Base-by-base conservation (phyloP, 1,140 invertebrate genomes). In the Dendrolimus punctatus region DNA sequence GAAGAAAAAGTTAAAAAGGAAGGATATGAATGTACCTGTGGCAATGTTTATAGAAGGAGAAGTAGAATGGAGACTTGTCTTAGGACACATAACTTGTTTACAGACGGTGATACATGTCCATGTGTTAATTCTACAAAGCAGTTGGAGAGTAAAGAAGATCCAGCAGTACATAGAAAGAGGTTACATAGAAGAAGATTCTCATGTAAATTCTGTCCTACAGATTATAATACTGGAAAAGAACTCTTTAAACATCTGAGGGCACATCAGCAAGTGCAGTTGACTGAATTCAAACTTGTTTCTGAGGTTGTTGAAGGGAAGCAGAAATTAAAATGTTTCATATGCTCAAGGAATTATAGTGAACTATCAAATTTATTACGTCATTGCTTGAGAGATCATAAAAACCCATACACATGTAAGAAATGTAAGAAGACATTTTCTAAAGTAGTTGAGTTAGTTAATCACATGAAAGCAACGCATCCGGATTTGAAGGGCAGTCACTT, bases 121-220 rank as follows among this genome's bases (percentile, higher is more conserved):
- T 86, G 83, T 51, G 59, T 65, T 6, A 73, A 75, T 5, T 86
- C 81, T 47, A 58, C 58, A 0, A 82, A 76, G 60, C 65, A 78
- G 9, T 85, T 82, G 38, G 75, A 70, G 46, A 65, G 75, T 37
- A 83, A 83, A 65, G 60, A 75, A 37, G 77, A 80, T 43, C 53
- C 85, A 6, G 53, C 61, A 2, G 50, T 68, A 6, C 83, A 86
- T 50, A 66, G 73, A 10, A 76, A 75, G 58, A 46, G 75, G 42
- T 10, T 76, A 5, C 83, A 85, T 43, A 58, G 73, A 39, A 86
- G 83, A 49, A 65, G 72, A 40, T 86, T 84, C 46, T 78, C 77
- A 0, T 86, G 83, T 57, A 86, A 86, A 62, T 84, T 86, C 40
- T 86, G 83, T 53, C 80, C 83, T 1, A 84, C 79, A 44, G 80